A percentile compares a stretch with the other conserved stretches of the same genome.
phyloP scores from a whole-genome alignment of 2,113 vertebrate genomes.

The Oxyruncus cristatus region DNA sequence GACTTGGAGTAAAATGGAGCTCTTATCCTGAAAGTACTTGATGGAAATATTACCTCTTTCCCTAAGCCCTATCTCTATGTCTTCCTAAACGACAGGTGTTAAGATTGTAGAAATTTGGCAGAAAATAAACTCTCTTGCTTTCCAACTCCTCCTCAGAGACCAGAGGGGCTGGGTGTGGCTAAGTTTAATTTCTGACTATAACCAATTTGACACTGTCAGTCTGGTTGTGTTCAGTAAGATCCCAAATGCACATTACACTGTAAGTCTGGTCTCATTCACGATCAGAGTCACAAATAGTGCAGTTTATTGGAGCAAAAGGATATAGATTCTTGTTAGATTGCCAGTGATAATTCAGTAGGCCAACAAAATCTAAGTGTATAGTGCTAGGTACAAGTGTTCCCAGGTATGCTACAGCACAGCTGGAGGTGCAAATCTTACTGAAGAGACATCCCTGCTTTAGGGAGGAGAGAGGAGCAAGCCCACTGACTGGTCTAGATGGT shows the following conservation, averaged over 20 bases:
- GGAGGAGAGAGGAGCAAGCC: not conserved
- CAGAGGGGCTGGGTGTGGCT: not conserved
- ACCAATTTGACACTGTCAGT: not conserved
- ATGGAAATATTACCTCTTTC: not conserved
- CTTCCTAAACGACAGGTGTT: not conserved
- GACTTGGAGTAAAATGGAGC: not conserved
- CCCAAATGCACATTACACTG: not conserved
- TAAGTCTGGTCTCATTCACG: not conserved
- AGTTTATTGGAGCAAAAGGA: not conserved
- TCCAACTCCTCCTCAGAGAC: not conserved
- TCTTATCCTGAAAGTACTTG: not conserved
- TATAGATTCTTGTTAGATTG: not conserved
- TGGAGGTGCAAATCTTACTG: not conserved
- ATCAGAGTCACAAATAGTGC: not conserved
- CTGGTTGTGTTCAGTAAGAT: not conserved
- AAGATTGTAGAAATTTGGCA: not conserved
- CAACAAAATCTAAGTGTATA: not conserved
- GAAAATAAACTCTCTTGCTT: not conserved
- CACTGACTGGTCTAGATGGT: not conserved
- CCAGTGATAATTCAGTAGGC: not conserved
- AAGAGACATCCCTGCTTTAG: not conserved
- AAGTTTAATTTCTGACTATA: not conserved
- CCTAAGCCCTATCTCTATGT: not conserved
- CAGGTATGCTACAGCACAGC: not conserved
- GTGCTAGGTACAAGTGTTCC: not conserved